These are phyloP conservation scores for Mycalesis mineus DNA, from an alignment of 2,888 invertebrate species.

Conservation along the genomic window DNA sequence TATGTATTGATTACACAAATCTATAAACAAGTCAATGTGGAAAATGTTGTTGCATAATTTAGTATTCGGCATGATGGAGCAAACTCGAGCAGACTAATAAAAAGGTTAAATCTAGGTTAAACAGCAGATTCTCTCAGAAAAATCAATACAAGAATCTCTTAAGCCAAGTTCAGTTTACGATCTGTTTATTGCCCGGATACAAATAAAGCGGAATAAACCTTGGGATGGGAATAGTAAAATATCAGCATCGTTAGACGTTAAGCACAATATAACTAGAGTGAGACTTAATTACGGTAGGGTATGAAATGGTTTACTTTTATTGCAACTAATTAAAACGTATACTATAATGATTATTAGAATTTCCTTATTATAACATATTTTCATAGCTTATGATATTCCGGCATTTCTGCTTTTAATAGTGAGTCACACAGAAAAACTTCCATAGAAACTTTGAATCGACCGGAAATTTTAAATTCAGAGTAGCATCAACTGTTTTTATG, in stretches of 20 bases:
- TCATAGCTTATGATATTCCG: no score
- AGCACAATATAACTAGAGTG: neutral
- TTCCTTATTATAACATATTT: no score
- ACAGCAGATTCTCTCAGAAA: neutral
- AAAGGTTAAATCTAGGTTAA: constrained; percentile 8
- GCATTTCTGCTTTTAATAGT: no score
- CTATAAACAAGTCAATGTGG: no score
- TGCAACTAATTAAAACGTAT: no score
- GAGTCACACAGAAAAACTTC: no score
- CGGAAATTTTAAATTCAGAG: no score
- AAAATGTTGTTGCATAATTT: neutral
- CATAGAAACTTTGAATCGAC: no score
- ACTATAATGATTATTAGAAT: no score
- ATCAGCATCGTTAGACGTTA: neutral
- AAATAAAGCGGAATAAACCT: constrained; percentile 2
- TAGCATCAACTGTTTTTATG: no score
- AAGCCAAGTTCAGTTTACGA: constrained; percentile 3
- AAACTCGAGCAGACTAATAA: neutral
- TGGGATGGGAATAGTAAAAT: constrained; percentile 3
- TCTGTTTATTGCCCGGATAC: constrained; percentile 2
- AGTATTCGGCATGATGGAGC: neutral
- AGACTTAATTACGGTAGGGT: neutral
- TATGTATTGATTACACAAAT: no score
- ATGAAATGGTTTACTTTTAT: no score
- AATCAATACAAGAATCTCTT: constrained; percentile 4